These are phyloP conservation scores for Lates calcarifer DNA, from an alignment of 2,113 vertebrate species.

Conservation along the genomic window DNA sequence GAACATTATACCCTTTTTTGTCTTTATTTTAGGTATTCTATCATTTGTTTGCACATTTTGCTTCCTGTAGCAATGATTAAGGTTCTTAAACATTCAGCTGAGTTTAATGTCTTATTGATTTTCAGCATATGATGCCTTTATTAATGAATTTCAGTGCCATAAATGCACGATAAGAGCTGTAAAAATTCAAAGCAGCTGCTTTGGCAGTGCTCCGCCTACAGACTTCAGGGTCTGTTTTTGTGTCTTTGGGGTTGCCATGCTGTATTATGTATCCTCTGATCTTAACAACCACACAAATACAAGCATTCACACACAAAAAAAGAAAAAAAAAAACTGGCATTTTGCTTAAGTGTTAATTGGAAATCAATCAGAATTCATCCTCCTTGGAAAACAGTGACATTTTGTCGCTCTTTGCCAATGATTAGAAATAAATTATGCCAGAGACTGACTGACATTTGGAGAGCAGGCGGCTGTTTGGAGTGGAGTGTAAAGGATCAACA, in stretches of 20 bases:
- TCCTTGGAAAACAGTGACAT: conserved; percentile 69
- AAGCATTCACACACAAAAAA: not conserved
- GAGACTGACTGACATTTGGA: conserved; percentile 73
- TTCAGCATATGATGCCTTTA: conserved; percentile 62
- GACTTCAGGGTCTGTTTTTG: conserved; percentile 29
- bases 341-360: conserved; percentile 66
- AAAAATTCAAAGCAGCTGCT: conserved; percentile 3
- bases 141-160: conserved; percentile 64
- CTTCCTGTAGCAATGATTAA: conserved; percentile 44
- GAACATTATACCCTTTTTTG: not conserved
- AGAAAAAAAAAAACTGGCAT: conserved; percentile 21
- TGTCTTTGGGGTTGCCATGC: conserved; percentile 22
- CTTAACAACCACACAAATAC: conserved; percentile 35
- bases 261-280: conserved; percentile 51
- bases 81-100: conserved; percentile 67
- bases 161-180: conserved; percentile 15
- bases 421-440: conserved; percentile 76
- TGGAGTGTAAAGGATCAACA: conserved; percentile 66
- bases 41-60: conserved; percentile 32
- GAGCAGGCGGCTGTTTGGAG: conserved; percentile 65
- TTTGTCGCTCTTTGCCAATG: conserved; percentile 66
- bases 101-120: conserved; percentile 51
- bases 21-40: not conserved
- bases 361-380: conserved; percentile 74
- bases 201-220: conserved; percentile 5